Evolutionary conservation across 35 echinoderm and acorn worm species (phyloP).

Genomic region (Anneissia japonica): DNA sequence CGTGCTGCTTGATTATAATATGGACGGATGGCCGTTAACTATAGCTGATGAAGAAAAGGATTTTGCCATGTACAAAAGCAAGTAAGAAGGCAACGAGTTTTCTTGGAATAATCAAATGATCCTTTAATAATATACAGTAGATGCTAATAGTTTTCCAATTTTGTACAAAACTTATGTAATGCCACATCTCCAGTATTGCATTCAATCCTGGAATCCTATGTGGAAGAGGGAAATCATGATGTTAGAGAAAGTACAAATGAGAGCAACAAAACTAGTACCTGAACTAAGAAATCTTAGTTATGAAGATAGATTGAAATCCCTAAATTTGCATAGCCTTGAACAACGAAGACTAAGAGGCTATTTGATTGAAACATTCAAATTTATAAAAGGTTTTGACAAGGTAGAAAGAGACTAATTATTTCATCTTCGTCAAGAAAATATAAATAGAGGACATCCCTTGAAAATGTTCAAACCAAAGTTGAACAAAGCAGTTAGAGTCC

Average conservation of each 20-base stretch:
- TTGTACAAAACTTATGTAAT: not conserved
- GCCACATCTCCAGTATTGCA: conserved; percentile 15
- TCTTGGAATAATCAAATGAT: conserved; percentile 9
- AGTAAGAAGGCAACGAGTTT: not conserved
- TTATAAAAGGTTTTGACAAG: conserved; percentile 2
- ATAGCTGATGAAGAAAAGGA: conserved; percentile 1
- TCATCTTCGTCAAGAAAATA: too few relatives aligned
- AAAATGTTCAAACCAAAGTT: too few relatives aligned
- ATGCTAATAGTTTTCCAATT: not conserved
- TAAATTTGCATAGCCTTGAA: too few relatives aligned
- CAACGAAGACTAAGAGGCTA: not conserved
- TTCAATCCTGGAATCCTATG: conserved; percentile 24
- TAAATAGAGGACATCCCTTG: not conserved
- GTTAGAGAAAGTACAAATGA: conserved; percentile 12
- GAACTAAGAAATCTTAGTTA: not conserved
- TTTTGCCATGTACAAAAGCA: not conserved
- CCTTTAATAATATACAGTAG: not conserved
- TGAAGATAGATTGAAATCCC: too few relatives aligned
- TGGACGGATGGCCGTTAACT: not conserved
- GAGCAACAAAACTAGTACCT: conserved; percentile 16
- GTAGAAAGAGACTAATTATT: not conserved
- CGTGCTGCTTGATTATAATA: not conserved
- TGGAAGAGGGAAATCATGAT: conserved; percentile 11
- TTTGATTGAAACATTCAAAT: conserved; percentile 1
- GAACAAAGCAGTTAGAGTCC: too few relatives aligned